phyloP scores from a whole-genome alignment of 2,113 vertebrate genomes.

The Nematolebias whitei region DNA sequence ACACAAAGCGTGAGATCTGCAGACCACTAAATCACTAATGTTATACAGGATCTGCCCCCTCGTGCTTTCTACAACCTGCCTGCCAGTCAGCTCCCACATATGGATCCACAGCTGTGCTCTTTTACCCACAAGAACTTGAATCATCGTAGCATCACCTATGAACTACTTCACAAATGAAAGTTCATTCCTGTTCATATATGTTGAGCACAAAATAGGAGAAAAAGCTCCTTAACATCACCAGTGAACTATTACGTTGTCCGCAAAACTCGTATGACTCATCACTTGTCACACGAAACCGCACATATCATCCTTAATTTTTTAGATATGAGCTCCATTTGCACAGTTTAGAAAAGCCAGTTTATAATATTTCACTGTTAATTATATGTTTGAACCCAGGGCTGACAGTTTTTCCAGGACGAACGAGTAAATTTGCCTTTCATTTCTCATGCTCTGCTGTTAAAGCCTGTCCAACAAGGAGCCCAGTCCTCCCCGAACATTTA shows the following conservation, averaged over 20 bases:
- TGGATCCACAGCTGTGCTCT: slow-evolving; percentile 63
- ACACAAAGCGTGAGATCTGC: slow-evolving; percentile 76
- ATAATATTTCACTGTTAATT: slow-evolving; percentile 77
- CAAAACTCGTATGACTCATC: slow-evolving; percentile 23
- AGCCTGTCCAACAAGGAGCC: slow-evolving; percentile 27
- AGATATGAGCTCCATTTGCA: slow-evolving; percentile 8
- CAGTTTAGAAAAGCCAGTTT: slow-evolving; percentile 60
- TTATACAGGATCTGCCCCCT: slow-evolving; percentile 79
- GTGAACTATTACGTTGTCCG: slow-evolving; percentile 16
- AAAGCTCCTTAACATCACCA: slow-evolving; percentile 5
- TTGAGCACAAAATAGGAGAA: background rate
- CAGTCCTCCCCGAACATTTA: slow-evolving; percentile 52
- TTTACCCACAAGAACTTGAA: slow-evolving; percentile 53
- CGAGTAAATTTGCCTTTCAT: slow-evolving; percentile 60
- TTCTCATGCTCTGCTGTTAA: slow-evolving; percentile 57
- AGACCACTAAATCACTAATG: slow-evolving; percentile 79
- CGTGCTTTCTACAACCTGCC: slow-evolving; percentile 71
- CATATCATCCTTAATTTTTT: slow-evolving; percentile 31
- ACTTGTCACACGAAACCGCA: slow-evolving; percentile 32
- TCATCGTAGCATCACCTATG: slow-evolving; percentile 38
- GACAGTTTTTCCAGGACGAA: slow-evolving; percentile 66
- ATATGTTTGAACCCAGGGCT: slow-evolving; percentile 48
- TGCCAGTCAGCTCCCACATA: slow-evolving; percentile 73
- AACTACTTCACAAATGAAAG: slow-evolving; percentile 41
- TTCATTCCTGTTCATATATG: slow-evolving; percentile 1